phyloP scores from a whole-genome alignment of 2,797 vertebrate species.

The Gorsachius magnificus region DNA sequence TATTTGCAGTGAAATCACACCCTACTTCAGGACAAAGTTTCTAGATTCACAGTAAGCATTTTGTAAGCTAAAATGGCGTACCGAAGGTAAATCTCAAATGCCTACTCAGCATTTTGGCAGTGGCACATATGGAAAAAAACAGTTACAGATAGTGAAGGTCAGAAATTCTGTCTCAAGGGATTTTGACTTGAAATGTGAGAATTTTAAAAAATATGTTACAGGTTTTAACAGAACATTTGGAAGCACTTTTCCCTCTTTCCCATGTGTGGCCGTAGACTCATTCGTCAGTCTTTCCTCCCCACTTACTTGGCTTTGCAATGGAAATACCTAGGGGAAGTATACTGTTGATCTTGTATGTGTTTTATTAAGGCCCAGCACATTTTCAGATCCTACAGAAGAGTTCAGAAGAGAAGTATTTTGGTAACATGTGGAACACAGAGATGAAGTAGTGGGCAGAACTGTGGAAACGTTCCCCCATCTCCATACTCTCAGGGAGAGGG shows the following conservation, averaged over 20 bases:
- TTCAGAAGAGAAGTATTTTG: not conserved
- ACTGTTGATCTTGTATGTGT: not conserved
- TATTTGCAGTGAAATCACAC: not conserved
- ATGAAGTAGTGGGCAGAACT: not conserved
- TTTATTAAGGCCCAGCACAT: not conserved
- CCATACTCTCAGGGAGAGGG: not conserved
- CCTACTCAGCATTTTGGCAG: conserved; percentile 16
- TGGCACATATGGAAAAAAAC: not conserved
- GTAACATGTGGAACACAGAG: not conserved
- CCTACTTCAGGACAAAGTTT: not conserved
- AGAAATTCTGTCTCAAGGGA: not conserved
- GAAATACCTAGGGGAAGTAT: not conserved
- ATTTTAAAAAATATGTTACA: not conserved
- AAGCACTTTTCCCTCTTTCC: conserved; percentile 30
- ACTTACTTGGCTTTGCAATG: not conserved
- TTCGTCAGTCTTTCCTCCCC: conserved; percentile 1
- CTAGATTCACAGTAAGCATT: not conserved
- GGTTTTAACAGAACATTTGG: conserved; percentile 33
- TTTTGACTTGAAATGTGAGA: conserved; percentile 36
- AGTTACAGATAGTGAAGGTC: not conserved
- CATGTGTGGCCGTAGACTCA: not conserved
- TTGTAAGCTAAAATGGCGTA: not conserved
- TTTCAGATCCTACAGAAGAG: not conserved
- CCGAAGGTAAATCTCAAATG: not conserved
- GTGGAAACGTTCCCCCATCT: not conserved